Evolutionary conservation across 2,113 vertebrate species (phyloP), one percentile per base, ranked within the genome.

Genomic region (Gymnogyps californianus): DNA sequence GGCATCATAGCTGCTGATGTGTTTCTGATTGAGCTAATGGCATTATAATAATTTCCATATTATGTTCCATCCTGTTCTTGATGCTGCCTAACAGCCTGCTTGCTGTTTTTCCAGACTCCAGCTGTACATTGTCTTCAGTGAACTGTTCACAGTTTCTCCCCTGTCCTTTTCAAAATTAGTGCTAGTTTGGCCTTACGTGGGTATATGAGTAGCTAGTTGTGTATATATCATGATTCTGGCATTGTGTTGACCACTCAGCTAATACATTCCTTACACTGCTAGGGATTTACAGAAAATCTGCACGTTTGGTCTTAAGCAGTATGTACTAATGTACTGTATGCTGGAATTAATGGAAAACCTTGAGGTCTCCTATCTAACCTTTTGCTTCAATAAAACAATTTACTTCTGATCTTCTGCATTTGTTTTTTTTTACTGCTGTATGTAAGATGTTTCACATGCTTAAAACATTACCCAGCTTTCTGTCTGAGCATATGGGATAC

Each of bases 11-110:
- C 70, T 92, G 58, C 85, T 74, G 85, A 46, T 96, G 79, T 70
- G 90, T 66, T 93, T 94, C 92, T 97, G 87, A 86, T 61, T 65
- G 85, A 90, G 70, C 46, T 97, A 93, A 96, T 94, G 87, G 78
- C 38, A 94, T 96, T 93, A 96, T 38, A 80, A 61, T 93, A n/a
- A 95, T 95, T 88, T 77, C 79, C 82, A 78, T 70, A 25, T 88
- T 93, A 80, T 80, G 84, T 83, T 94, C 92, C 62, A 83, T 90
- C 78, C 40, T 34, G 1, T 72, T 83, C 82, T 67, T 72, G 55
- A 85, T 1, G 28, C 87, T 95, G 86, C 67, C 76, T 85, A 61
- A 59, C 91, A 89, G 67, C 62, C 83, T 92, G 24, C 29, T 93
- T 88, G 71, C 26, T 72, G 61, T 40, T 58, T 42, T 34, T 13